Percentiles rank a stretch among this genome's conserved stretches.
Evolutionary conservation across 2,113 vertebrate genomes (phyloP).

Genomic region (Meleagris gallopavo): DNA sequence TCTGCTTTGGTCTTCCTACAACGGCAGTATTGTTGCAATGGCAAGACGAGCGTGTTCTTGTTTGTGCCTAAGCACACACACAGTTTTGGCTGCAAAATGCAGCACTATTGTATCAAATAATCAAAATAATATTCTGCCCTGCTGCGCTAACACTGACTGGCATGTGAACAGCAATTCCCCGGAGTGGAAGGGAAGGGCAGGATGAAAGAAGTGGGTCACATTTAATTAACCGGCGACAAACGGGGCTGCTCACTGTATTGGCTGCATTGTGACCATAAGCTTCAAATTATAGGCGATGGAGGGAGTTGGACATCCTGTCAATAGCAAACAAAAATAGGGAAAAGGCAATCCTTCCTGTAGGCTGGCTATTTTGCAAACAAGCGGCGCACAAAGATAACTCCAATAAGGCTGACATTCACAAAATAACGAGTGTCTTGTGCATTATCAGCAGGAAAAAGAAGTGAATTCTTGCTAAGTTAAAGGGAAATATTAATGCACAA

Average conservation of each 20-base stretch:
- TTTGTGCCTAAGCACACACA: not conserved
- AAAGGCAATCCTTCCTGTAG: not conserved
- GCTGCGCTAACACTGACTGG: not conserved
- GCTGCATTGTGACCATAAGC: not conserved
- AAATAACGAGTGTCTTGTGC: not conserved
- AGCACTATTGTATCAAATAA: not conserved
- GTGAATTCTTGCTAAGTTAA: not conserved
- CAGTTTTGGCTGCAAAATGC: not conserved
- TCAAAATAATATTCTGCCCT: not conserved
- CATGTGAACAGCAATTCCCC: not conserved
- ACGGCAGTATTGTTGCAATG: fast-evolving
- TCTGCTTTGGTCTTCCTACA: not conserved
- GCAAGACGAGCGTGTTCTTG: not conserved
- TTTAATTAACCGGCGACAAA: not conserved
- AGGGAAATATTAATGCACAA: conserved; percentile 12
- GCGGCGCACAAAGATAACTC: not conserved
- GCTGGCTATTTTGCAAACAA: not conserved
- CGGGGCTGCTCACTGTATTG: not conserved
- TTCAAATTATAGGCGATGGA: not conserved
- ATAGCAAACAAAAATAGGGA: not conserved
- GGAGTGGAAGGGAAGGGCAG: not conserved
- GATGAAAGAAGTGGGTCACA: not conserved
- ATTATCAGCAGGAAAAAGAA: not conserved
- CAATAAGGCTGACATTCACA: not conserved
- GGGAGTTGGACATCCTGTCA: not conserved